A percentile compares a stretch with the other conserved stretches of the same genome.
These are phyloP conservation scores for Luperina nickerlii DNA, from an alignment of 2,888 invertebrate genomes.

Conservation along the genomic window DNA sequence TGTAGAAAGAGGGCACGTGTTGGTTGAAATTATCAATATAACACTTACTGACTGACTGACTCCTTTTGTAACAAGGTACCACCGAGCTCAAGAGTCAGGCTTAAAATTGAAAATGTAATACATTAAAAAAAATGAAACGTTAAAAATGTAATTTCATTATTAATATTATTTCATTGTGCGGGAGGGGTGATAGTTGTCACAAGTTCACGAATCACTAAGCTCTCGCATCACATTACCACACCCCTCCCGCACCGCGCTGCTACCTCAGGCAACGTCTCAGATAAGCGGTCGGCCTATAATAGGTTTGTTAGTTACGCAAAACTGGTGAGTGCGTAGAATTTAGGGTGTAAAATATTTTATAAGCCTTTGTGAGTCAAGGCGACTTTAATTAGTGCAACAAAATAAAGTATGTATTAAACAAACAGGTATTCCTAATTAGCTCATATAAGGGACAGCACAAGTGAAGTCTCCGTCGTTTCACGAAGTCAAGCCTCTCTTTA, in stretches of 20 bases:
- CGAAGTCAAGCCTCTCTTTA: conserved; percentile 55
- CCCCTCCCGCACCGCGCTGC: too few relatives aligned
- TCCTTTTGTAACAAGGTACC: background rate
- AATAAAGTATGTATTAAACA: conserved; percentile 1
- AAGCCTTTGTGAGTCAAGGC: background rate
- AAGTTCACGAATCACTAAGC: too few relatives aligned
- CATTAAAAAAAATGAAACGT: too few relatives aligned
- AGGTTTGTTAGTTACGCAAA: background rate
- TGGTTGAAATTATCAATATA: conserved; percentile 14
- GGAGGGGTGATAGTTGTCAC: too few relatives aligned
- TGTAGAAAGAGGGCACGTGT: background rate
- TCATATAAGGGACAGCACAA: conserved; percentile 20
- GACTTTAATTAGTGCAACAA: background rate
- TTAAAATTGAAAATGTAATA: too few relatives aligned
- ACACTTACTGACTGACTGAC: background rate
- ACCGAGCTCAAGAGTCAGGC: background rate
- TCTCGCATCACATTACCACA: too few relatives aligned
- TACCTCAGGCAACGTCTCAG: too few relatives aligned
- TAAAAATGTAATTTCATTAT: too few relatives aligned
- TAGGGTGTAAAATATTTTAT: background rate
- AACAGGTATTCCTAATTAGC: conserved; percentile 7
- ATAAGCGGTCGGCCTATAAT: too few relatives aligned
- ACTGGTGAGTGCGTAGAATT: background rate
- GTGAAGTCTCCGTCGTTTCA: conserved; percentile 25
- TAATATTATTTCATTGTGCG: too few relatives aligned